Evolutionary conservation across 2,113 vertebrate genomes (phyloP), one percentile per base, ranked within the genome.

Genomic region (Leiothrix lutea): DNA sequence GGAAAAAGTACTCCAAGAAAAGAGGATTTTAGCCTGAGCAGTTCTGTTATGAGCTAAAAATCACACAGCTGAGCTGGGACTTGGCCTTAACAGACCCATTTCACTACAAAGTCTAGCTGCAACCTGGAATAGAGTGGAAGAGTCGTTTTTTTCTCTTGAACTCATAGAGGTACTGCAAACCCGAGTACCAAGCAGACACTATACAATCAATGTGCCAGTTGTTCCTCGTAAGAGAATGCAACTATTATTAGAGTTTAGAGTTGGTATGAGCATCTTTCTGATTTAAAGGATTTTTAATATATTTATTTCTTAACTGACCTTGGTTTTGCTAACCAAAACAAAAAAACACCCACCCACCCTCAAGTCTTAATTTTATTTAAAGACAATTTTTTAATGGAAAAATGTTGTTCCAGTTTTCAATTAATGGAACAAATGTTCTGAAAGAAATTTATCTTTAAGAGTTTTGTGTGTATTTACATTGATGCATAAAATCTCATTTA

Each of bases 341-440:
- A 36, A 50, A 28, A 5, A 56, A n/a, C 31, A 6, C 1, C 3
- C 22, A 53, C 5, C n/a, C 12, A 20, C 1, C 17, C 4, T 42
- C 6, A 71, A 62, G 56, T 65, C 38, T 70, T 35, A 54, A 33
- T 54, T 56, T 90, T 72, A 28, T 47, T 48, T 73, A 24, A 86
- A 74, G n/a, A 56, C 4, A 51, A 4, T 45, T 74, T 89, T 89
- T 93, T 33, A 56, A 61, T 18, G 9, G 36, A 45, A 93, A 61
- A 80, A 31, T 36, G 14, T 47, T 77, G 33, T 40, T 74, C 22
- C 33, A 42, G 33, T 65, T 79, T 90, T 83, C 26, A 51, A 6
- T 80, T 70, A 24, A 50, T 70, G 19, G 15, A 79, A 69, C 7
- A 53, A 5, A 6, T 35, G 35, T 50, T 70, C 56, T 13, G 5